Conservation (phyloP, 1,140 invertebrate genomes). For the Drosophila ficusphila region DNA sequence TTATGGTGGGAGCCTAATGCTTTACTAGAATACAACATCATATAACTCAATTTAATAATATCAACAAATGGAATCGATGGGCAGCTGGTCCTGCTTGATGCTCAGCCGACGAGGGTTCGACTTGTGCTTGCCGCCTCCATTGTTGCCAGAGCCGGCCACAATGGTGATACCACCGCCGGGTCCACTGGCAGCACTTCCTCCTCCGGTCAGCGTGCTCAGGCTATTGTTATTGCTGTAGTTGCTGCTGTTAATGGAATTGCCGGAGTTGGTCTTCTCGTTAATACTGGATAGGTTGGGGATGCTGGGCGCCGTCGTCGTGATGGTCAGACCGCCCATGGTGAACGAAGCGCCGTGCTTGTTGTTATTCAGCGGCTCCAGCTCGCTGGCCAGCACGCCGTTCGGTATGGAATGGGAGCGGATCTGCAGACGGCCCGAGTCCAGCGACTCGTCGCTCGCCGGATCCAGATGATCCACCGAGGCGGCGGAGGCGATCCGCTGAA, state of each 20-base stretch:
- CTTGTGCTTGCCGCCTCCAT: conserved; percentile 20
- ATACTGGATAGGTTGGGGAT: conserved; percentile 83
- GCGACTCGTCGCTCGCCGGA: conserved; percentile 81
- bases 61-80: conserved; percentile 83
- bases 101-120: conserved; percentile 74
- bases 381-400: conserved; percentile 74
- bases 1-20: conserved; percentile 64
- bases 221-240: conserved; percentile 74
- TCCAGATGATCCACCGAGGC: conserved; percentile 78
- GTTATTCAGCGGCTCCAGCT: conserved; percentile 77
- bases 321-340: conserved; percentile 75
- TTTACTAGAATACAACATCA: conserved; percentile 69
- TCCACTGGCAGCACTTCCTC: conserved; percentile 20
- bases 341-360: conserved; percentile 71
- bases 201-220: conserved; percentile 48
- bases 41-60: conserved; percentile 49
- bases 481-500: conserved; percentile 71
- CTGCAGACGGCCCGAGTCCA: conserved; percentile 77
- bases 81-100: conserved; percentile 83
- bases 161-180: conserved; percentile 29
- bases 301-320: conserved; percentile 77
- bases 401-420: conserved; percentile 83
- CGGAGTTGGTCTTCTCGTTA: conserved; percentile 83
- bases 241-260: conserved; percentile 80
- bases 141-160: conserved; percentile 26